Base-by-base conservation (phyloP, 2,113 vertebrate genomes). In the Forbesichthys agassizii region DNA sequence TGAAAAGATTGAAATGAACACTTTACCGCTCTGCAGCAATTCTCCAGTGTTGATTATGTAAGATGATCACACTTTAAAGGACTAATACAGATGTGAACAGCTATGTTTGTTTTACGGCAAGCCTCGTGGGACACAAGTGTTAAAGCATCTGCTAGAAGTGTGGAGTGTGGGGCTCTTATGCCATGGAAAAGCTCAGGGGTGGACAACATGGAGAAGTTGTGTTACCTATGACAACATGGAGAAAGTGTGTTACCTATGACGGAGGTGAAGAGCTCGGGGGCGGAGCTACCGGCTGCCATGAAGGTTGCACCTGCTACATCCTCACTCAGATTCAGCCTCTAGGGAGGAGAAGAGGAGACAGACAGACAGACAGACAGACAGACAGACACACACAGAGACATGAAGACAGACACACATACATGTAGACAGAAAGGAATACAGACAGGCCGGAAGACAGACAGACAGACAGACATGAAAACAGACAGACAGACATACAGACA, bases 251-350 rank as follows among this genome's bases (percentile, higher is more conserved):
- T 93, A 98, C 96, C 96, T 90, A 98, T 98, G 77, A 98, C 88
- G 0, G 96, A 98, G 0, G 96, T 98, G 88, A 98, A 98, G 66
- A 98, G 90, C 81, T 98, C 96, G 0, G 96, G 96, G 71, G 96
- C 96, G 0, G 96, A 98, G 87, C 96, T 98, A 82, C 96, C 96
- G 0, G 96, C 96, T 0, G 96, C 96, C 96, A 98, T 98, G 83
- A 98, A 87, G 48, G 90, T 92, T 0, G 91, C 91, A 3, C 91
- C 91, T 0, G 91, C 89, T 14, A 92, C 88, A 0, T 98, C 96
- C 90, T 98, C 96, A 2, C 96, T 98, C 74, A 98, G 96, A 11
- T 97, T 84, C 71, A 98, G 91, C 53, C 94, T 95, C 96, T 98
- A 88, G 13, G 72, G 61, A 61, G 83, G 11, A 76, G 82, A 57